These are phyloP conservation scores for Prionailurus bengalensis DNA, from an alignment of 2,113 vertebrate species.

Conservation along the genomic window DNA sequence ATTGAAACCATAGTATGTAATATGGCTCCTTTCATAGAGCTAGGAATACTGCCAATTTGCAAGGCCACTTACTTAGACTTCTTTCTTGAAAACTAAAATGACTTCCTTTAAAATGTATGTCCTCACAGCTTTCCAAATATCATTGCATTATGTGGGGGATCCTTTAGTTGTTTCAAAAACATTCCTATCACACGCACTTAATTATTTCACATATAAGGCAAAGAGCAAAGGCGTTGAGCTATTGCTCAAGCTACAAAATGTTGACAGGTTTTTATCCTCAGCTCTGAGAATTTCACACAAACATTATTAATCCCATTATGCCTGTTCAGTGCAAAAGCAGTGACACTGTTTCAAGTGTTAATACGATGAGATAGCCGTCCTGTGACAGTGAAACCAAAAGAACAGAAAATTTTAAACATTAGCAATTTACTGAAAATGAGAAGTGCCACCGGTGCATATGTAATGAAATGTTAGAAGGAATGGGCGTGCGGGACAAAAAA, in stretches of 20 bases:
- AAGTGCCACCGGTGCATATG: fast-evolving
- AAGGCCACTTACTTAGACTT: not conserved
- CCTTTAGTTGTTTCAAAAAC: not conserved
- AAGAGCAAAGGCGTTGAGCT: not conserved
- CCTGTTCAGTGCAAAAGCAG: not conserved
- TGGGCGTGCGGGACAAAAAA: not conserved
- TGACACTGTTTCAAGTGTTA: too few relatives aligned
- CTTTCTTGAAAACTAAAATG: conserved; percentile 56
- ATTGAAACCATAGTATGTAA: conserved; percentile 32
- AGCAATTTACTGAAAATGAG: not conserved
- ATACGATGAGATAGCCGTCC: not conserved
- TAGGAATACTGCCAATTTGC: conserved; percentile 52
- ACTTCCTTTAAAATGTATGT: conserved; percentile 29
- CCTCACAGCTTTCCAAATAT: not conserved
- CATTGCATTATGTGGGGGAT: too few relatives aligned
- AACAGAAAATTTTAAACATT: not conserved
- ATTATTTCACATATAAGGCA: not conserved
- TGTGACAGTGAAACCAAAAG: not conserved
- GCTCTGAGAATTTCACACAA: not conserved
- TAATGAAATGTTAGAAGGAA: not conserved
- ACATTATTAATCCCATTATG: not conserved
- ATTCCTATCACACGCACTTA: not conserved
- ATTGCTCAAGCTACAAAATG: not conserved
- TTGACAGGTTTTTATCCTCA: not conserved
- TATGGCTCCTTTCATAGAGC: not conserved